Evolutionary conservation across 1,140 invertebrate genomes (phyloP).

Genomic region (Drosophila pandora): DNA sequence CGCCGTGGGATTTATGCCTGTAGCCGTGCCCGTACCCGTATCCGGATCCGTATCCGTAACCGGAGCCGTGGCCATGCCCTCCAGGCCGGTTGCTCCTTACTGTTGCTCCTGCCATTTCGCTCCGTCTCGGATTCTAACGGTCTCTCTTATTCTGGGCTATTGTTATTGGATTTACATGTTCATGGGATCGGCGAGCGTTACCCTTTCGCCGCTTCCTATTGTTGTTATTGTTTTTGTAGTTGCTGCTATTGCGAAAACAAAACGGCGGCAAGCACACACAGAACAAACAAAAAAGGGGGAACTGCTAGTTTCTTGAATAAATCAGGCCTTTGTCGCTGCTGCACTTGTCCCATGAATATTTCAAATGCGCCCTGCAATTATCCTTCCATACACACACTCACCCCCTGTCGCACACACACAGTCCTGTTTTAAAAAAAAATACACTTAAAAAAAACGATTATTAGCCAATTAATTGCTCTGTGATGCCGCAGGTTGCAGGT

Average conservation of each 20-base stretch:
- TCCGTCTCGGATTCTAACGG: background rate
- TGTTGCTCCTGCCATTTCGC: background rate
- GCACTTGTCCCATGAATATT: slow-evolving; percentile 63
- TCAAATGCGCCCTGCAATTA: slow-evolving; percentile 59
- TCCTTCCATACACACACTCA: slow-evolving; percentile 8
- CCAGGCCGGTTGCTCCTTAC: background rate
- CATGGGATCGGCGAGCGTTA: background rate
- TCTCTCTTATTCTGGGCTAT: background rate
- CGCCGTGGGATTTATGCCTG: slow-evolving; percentile 45
- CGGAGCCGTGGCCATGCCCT: background rate
- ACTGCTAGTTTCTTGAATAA: slow-evolving; percentile 44
- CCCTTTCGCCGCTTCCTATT: background rate
- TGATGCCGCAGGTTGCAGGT: slow-evolving; percentile 1
- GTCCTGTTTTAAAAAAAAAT: background rate
- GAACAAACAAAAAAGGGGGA: slow-evolving; percentile 22
- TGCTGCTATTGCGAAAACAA: slow-evolving; percentile 2
- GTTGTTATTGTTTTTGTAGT: background rate
- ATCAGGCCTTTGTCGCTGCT: slow-evolving; percentile 23
- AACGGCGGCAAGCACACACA: background rate
- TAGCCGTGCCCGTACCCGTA: slow-evolving; percentile 7
- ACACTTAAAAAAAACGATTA: slow-evolving; percentile 22
- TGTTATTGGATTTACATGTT: slow-evolving; percentile 1
- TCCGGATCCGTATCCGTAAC: slow-evolving; percentile 19
- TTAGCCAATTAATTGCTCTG: background rate
- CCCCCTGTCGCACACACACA: slow-evolving; percentile 8